Evolutionary conservation across 2,113 vertebrate species (phyloP).

Genomic region (Microcebus griseorufus): DNA sequence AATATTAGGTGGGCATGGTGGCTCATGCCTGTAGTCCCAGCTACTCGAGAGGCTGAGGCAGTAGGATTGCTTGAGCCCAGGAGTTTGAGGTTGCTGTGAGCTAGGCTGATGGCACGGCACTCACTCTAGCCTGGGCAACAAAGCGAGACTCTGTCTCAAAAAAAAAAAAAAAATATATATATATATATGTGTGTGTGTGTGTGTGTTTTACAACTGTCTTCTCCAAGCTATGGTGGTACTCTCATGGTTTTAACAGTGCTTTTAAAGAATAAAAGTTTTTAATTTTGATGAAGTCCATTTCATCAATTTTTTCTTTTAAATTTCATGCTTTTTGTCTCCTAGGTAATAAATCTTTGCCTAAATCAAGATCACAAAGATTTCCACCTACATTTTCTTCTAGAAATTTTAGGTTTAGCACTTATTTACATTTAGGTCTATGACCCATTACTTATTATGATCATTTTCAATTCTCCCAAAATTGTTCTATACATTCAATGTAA

Average conservation of each 20-base stretch:
- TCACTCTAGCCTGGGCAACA: too few relatives aligned
- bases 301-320: neutral
- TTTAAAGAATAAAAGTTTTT: neutral
- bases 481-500: neutral
- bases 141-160: too few relatives aligned
- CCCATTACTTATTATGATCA: neutral
- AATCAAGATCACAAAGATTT: neutral
- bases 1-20: too few relatives aligned
- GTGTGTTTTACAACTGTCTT: neutral
- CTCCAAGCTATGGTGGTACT: neutral
- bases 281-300: slow-evolving; percentile 28
- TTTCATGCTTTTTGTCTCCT: neutral
- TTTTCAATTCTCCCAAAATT: slow-evolving; percentile 1
- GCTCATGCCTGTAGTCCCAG: too few relatives aligned
- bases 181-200: neutral
- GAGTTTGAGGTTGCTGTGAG: too few relatives aligned
- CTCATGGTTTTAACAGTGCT: slow-evolving; percentile 24
- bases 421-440: neutral
- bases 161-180: too few relatives aligned
- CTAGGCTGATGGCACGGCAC: too few relatives aligned
- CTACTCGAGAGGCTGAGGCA: too few relatives aligned
- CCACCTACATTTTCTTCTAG: slow-evolving; percentile 18
- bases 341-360: slow-evolving; percentile 22
- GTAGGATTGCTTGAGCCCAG: too few relatives aligned
- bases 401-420: slow-evolving; percentile 29